Conservation (phyloP, 2,113 vertebrate genomes). For the Calidris pugnax region DNA sequence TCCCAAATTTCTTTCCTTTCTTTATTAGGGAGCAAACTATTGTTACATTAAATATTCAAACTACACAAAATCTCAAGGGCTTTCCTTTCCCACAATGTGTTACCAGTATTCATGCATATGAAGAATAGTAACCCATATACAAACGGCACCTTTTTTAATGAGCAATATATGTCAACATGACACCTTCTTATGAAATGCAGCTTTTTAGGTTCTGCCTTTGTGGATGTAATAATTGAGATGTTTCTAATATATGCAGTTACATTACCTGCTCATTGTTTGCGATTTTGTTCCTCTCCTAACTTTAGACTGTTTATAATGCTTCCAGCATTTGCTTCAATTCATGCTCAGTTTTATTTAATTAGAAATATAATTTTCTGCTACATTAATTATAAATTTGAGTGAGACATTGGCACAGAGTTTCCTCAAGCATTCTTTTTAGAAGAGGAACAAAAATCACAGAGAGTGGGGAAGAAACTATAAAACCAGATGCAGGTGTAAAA, state of each 20-base stretch:
- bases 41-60: slow-evolving; percentile 73
- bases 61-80: slow-evolving; percentile 63
- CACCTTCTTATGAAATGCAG: slow-evolving; percentile 70
- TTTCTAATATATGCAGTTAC: slow-evolving; percentile 69
- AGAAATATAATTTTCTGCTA: slow-evolving; percentile 66
- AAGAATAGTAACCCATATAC: slow-evolving; percentile 64
- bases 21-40: slow-evolving; percentile 66
- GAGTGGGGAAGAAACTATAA: neutral
- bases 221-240: slow-evolving; percentile 72
- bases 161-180: slow-evolving; percentile 72
- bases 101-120: slow-evolving; percentile 67
- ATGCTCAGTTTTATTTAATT: slow-evolving; percentile 63
- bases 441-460: neutral
- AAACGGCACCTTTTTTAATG: slow-evolving; percentile 70
- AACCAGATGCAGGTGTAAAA: neutral
- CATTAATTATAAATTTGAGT: slow-evolving; percentile 62
- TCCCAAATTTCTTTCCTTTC: slow-evolving; percentile 62
- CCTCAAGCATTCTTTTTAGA: slow-evolving; percentile 10
- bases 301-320: slow-evolving; percentile 43
- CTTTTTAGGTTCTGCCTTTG: slow-evolving; percentile 68
- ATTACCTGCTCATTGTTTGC: slow-evolving; percentile 57
- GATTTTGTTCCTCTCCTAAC: slow-evolving; percentile 36
- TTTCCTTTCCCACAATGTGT: slow-evolving; percentile 63
- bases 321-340: slow-evolving; percentile 34
- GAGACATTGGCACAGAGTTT: neutral